Base-by-base conservation (phyloP, 92 coral and sea anemone genomes). In the Zoanthus sansibaricus region DNA sequence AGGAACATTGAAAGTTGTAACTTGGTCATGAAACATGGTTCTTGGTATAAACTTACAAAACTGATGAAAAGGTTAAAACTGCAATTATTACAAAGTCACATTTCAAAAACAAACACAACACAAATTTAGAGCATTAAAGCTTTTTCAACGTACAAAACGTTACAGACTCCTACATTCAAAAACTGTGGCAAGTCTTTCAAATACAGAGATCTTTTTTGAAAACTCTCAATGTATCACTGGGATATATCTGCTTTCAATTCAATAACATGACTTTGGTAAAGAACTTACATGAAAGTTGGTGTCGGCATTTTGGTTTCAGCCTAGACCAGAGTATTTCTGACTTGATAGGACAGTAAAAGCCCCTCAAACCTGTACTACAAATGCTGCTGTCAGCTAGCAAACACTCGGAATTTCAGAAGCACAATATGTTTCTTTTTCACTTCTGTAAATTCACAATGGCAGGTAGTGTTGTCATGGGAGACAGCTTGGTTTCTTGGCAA, bases 391-490 rank as follows among this genome's bases (percentile, higher is more conserved):
- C 46, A 54, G n/a, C 61, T 15, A 62, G 75, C 71, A 46, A 64
- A 80, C 44, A 42, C 45, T 47, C 16, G 44, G 59, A 37, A 46
- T 62, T 44, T 80, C 46, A 33, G 44, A 66, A 80, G 46, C 75
- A 67, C 59, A 80, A 80, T 46, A 80, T 66, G 85, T 20, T 80
- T 46, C 85, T 80, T 64, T 80, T 80, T 80, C 75, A 80, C 85
- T 80, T 80, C 85, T 80, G 55, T 56, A 80, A 66, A 52, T 91
- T 91, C 98, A 94, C 98, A 94, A 94, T 91, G 88, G 91, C 87
- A 68, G 37, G 45, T 62, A 48, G 82, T 49, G 98, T 94, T 93
- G 89, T 94, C 98, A 94, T 93, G 95, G 98, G 76, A 87, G 88
- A 87, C 78, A 83, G 86, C 77, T 79, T 87, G 91, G 93, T 87